Evolutionary conservation across 2,797 vertebrate species (phyloP).

Genomic region (Gila robusta): DNA sequence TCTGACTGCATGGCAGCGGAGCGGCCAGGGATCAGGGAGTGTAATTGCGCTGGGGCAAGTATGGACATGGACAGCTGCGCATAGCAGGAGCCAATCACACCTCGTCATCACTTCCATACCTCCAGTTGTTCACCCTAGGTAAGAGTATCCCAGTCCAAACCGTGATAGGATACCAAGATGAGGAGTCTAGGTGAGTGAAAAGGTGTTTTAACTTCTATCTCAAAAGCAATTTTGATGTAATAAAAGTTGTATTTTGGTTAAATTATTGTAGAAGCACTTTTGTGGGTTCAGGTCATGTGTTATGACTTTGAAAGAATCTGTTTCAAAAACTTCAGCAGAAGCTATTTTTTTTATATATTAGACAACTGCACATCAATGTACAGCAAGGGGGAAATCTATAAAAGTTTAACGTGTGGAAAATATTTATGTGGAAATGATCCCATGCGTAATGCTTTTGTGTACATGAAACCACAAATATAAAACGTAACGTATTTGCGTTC

Average conservation of each 20-base stretch:
- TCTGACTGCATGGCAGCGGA: conserved; percentile 80
- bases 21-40: conserved; percentile 80
- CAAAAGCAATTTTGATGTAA: conserved; percentile 34
- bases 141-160: conserved; percentile 62
- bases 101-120: conserved; percentile 71
- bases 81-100: conserved; percentile 83
- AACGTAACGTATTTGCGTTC: background rate
- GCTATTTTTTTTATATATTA: conserved; percentile 12
- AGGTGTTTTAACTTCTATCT: conserved; percentile 51
- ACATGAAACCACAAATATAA: background rate
- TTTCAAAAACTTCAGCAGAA: conserved; percentile 24
- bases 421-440: background rate
- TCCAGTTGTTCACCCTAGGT: conserved; percentile 78
- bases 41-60: conserved; percentile 84
- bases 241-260: conserved; percentile 46
- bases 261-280: conserved; percentile 41
- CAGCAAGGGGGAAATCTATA: background rate
- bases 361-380: background rate
- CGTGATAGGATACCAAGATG: conserved; percentile 62
- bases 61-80: conserved; percentile 84
- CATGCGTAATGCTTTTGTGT: background rate
- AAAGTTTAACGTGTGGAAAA: background rate
- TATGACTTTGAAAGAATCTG: background rate
- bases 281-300: conserved; percentile 21
- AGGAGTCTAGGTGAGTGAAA: conserved; percentile 49